Percentiles rank a stretch among this genome's conserved stretches.
Conservation (phyloP, 2,113 vertebrate species). For the Coturnix japonica region DNA sequence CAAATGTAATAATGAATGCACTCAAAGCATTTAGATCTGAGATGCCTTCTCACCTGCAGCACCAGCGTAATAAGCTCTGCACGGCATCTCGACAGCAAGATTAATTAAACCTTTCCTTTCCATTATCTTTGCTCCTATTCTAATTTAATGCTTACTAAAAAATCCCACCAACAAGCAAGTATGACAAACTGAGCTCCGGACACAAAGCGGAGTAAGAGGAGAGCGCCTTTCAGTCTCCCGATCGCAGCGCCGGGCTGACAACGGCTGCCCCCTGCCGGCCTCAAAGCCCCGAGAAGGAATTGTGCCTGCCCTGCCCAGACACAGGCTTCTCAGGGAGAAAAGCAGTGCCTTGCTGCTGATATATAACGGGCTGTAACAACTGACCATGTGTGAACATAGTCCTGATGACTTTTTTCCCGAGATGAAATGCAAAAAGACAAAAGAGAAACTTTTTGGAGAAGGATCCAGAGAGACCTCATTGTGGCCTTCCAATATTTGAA, state of each 20-base stretch:
- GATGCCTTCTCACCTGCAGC: not conserved
- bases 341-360: not conserved
- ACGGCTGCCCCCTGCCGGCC: constrained; percentile 50
- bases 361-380: no score
- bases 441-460: no score
- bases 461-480: no score
- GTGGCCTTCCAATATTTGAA: no score
- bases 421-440: not conserved
- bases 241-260: fast-evolving
- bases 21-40: not conserved
- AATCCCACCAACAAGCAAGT: not conserved
- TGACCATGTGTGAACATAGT: no score
- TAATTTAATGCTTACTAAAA: not conserved
- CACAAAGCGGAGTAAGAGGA: not conserved
- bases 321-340: not conserved
- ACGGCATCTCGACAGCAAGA: not conserved
- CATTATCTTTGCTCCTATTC: not conserved
- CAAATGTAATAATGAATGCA: not conserved
- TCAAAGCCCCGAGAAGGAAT: not conserved
- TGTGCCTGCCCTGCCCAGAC: not conserved
- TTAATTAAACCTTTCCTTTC: not conserved
- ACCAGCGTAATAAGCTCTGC: not conserved
- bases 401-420: not conserved
- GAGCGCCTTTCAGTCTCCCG: not conserved
- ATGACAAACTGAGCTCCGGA: not conserved